These are phyloP conservation scores for Leptopilina clavipes DNA, from an alignment of 1,140 invertebrate genomes.

Conservation along the genomic window DNA sequence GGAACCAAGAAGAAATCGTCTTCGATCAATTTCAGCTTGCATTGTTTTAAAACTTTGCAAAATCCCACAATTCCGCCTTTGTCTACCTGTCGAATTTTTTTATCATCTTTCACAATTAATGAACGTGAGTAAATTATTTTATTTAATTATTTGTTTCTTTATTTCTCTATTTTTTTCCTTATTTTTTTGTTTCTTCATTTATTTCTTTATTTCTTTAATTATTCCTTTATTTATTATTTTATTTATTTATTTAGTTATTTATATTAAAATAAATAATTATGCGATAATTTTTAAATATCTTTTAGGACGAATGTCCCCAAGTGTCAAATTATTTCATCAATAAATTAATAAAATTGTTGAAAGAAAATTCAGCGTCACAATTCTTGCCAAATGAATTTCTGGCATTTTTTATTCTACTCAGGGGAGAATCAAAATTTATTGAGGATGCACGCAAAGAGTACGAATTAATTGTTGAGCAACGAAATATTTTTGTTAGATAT, in stretches of 20 bases:
- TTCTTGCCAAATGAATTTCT: constrained; percentile 9
- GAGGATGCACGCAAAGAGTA: neutral
- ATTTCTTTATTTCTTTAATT: too few species aligned
- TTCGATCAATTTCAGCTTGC: neutral
- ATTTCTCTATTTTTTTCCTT: too few species aligned
- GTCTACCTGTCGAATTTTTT: neutral
- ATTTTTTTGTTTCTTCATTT: too few species aligned
- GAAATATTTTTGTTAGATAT: neutral
- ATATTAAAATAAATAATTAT: too few species aligned
- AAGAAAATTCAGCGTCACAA: neutral
- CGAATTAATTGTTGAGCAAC: neutral
- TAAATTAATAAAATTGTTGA: neutral
- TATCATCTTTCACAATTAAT: neutral
- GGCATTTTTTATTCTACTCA: neutral
- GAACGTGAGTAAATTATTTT: neutral
- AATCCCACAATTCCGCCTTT: neutral
- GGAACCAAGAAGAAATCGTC: neutral
- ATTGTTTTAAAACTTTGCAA: neutral
- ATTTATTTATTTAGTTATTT: neutral
- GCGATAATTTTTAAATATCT: neutral
- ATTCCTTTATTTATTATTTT: too few species aligned
- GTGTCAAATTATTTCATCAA: neutral
- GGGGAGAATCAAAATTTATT: neutral
- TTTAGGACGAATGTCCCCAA: neutral
- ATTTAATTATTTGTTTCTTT: neutral